Percentiles rank a stretch among this genome's conserved stretches.
Conservation (phyloP, 2,797 vertebrate species). For the Sebastolobus altivelis region DNA sequence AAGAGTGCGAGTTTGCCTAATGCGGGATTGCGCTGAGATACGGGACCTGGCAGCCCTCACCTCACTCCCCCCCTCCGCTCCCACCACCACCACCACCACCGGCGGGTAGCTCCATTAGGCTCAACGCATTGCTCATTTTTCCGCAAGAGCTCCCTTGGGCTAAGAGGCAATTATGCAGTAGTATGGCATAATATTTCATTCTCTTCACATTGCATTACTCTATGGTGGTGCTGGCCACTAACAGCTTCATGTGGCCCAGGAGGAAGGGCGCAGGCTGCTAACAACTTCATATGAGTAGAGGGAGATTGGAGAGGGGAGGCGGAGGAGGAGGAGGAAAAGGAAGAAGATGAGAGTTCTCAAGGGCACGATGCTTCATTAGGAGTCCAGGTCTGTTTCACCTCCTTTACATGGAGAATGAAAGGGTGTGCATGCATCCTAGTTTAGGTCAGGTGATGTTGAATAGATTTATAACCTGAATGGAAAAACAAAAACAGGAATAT, state of each 20-base stretch:
- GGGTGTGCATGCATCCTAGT: conserved; percentile 15
- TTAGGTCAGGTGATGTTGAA: conserved; percentile 25
- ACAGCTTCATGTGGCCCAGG: conserved; percentile 79
- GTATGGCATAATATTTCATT: conserved; percentile 88
- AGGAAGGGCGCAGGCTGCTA: conserved; percentile 75
- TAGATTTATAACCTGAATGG: neutral
- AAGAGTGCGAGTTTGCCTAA: conserved; percentile 72
- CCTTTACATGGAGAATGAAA: conserved; percentile 29
- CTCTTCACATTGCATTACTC: conserved; percentile 79
- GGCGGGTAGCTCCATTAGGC: conserved; percentile 80
- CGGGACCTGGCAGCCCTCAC: conserved; percentile 63
- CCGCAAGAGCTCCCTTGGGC: conserved; percentile 86
- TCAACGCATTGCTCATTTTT: conserved; percentile 85
- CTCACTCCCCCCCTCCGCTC: conserved; percentile 48
- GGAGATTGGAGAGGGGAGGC: conserved; percentile 30
- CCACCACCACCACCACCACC: conserved; percentile 37
- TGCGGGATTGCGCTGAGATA: conserved; percentile 70
- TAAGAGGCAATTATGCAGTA: conserved; percentile 87
- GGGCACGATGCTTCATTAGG: conserved; percentile 70
- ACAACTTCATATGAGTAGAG: conserved; percentile 69
- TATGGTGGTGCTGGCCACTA: conserved; percentile 68
- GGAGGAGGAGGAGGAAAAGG: neutral
- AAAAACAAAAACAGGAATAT: neutral
- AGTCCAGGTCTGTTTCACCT: conserved; percentile 61
- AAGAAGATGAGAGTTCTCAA: conserved; percentile 61